Conservation (phyloP, 2,113 vertebrate species). For the Numida meleagris region DNA sequence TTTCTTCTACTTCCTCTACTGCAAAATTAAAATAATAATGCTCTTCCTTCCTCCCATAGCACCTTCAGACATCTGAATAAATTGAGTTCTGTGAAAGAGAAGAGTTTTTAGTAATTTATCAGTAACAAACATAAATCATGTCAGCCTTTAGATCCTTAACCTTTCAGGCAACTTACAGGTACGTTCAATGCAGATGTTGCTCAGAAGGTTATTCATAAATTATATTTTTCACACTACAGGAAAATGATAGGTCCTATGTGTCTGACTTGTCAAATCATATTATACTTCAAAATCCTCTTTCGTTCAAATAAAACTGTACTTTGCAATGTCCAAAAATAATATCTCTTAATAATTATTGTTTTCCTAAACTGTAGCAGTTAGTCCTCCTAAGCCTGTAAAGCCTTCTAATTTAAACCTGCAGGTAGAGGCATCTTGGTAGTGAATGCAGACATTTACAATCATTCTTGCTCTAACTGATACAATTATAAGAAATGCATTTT, state of each 20-base stretch:
- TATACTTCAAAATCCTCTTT: background rate
- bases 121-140: background rate
- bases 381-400: background rate
- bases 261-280: background rate
- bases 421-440: slow-evolving; percentile 12
- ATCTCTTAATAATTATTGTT: slow-evolving; percentile 22
- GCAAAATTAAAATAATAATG: background rate
- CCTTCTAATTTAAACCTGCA: slow-evolving; percentile 26
- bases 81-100: background rate
- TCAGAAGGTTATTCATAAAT: slow-evolving; percentile 11
- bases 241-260: background rate
- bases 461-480: slow-evolving; percentile 42
- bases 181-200: slow-evolving; percentile 1
- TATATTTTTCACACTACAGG: background rate
- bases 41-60: background rate
- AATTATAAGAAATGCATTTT: slow-evolving; percentile 22
- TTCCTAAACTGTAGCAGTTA: slow-evolving; percentile 32
- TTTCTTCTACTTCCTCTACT: background rate
- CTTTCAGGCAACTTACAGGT: background rate
- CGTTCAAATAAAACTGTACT: background rate
- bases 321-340: slow-evolving; percentile 22
- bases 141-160: background rate
- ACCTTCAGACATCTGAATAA: background rate
- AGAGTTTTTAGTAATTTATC: background rate
- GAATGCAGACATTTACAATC: slow-evolving; percentile 4